These are phyloP conservation scores for Anorthoa munda DNA, from an alignment of 2,888 invertebrate genomes.

Conservation along the genomic window DNA sequence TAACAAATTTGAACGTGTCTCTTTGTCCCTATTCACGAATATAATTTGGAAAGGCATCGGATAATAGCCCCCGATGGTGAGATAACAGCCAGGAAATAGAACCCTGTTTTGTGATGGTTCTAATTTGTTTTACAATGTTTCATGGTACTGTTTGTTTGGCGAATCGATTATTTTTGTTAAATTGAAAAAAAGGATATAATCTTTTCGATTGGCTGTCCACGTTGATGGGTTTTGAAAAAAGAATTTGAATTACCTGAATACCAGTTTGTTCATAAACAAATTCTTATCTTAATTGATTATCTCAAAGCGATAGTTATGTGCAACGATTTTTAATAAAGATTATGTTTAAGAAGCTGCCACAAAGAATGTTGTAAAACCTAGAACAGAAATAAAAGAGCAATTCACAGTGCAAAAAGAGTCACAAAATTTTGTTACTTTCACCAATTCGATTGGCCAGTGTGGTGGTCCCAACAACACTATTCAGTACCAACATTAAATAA, in stretches of 20 bases:
- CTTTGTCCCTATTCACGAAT: conserved; percentile 62
- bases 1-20: conserved; percentile 57
- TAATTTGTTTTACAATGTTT: conserved; percentile 56
- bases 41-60: conserved; percentile 70
- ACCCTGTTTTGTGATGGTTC: conserved; percentile 66
- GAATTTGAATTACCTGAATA: neutral
- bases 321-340: too few relatives aligned
- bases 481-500: neutral
- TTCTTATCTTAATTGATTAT: neutral
- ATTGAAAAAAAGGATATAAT: conserved; percentile 42
- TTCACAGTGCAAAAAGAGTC: neutral
- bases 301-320: too few relatives aligned
- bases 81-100: conserved; percentile 70
- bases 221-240: neutral
- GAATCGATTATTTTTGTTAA: conserved; percentile 34
- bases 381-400: too few relatives aligned
- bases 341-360: too few relatives aligned
- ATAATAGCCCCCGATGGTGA: conserved; percentile 67
- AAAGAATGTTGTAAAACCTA: too few relatives aligned
- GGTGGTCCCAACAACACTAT: neutral
- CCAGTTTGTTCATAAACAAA: neutral
- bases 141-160: conserved; percentile 32
- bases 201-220: conserved; percentile 11
- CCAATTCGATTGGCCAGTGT: neutral
- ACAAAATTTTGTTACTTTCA: neutral